A percentile compares a stretch with the other conserved stretches of the same genome.
phyloP scores from a whole-genome alignment of 2,113 vertebrate species.

The Penelope pileata region DNA sequence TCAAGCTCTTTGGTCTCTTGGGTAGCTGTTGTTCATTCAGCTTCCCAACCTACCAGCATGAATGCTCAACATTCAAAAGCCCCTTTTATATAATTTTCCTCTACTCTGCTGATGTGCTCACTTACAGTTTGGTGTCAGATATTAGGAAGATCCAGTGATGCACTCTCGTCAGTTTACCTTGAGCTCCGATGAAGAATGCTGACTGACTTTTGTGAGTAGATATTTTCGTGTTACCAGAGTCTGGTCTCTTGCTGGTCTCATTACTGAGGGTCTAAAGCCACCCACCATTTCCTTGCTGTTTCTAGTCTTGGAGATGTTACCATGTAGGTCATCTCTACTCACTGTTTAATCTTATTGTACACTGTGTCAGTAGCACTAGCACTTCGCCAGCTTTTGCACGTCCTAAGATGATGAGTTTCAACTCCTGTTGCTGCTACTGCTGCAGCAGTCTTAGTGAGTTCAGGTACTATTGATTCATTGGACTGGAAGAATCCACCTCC shows the following conservation, averaged over 20 bases:
- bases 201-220: neutral
- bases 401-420: neutral
- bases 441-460: neutral
- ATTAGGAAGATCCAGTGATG: neutral
- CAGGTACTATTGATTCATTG: neutral
- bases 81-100: neutral
- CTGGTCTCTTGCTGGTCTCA: neutral
- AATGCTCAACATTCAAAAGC: neutral
- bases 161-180: neutral
- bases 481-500: neutral
- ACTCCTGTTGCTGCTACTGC: neutral
- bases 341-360: neutral
- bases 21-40: neutral
- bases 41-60: neutral
- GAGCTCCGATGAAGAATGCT: neutral
- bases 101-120: neutral
- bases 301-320: neutral
- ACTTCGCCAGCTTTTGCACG: neutral
- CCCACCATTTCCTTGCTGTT: neutral
- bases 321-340: neutral
- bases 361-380: neutral
- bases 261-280: neutral
- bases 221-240: neutral
- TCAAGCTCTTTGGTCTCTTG: neutral
- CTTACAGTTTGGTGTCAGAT: neutral